Evolutionary conservation across 2,113 vertebrate genomes (phyloP), one percentile per base, ranked within the genome.

Genomic region (Pituophis catenifer): DNA sequence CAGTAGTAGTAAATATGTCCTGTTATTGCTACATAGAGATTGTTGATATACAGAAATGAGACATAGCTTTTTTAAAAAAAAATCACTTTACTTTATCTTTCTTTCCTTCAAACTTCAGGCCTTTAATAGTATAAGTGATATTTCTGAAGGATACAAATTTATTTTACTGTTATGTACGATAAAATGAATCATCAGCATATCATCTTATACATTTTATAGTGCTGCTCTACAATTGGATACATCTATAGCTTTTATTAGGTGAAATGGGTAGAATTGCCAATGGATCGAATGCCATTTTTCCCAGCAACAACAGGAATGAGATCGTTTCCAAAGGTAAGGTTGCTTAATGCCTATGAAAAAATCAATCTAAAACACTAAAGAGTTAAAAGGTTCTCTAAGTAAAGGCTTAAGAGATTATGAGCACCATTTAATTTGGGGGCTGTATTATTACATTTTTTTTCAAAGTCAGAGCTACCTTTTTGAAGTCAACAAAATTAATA

Each of bases 61-160:
- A 23, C 19, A 12, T 29, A 8, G 21, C 11, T 52, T 48, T n/a
- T 33, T 55, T 23, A 1, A 13, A 38, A 0, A 48, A 58, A 38
- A 0, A 57, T 57, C 53, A 52, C 17, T 89, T 33, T 19, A n/a
- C 17, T 33, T 54, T 1, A 17, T 15, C 8, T 89, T 89, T 17
- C 21, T 38, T 59, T 38, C 3, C 10, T 75, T 12, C 58, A 10
- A 65, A 57, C 38, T 86, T 26, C 75, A 58, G 62, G 11, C 3
- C 19, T 86, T 57, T 54, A 57, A 24, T 26, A 70, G 13, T 48
- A 85, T 33, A 91, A 75, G 58, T 86, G 11, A 62, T 29, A 33
- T 86, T 89, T 48, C 57, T 5, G 0, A 58, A n/a, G 23, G 0
- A 0, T 86, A 93, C 86, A 59, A 0, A 0, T 38, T 50, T 17